Base-by-base conservation (phyloP, 1,140 invertebrate genomes). In the Diachasma alloeum region DNA sequence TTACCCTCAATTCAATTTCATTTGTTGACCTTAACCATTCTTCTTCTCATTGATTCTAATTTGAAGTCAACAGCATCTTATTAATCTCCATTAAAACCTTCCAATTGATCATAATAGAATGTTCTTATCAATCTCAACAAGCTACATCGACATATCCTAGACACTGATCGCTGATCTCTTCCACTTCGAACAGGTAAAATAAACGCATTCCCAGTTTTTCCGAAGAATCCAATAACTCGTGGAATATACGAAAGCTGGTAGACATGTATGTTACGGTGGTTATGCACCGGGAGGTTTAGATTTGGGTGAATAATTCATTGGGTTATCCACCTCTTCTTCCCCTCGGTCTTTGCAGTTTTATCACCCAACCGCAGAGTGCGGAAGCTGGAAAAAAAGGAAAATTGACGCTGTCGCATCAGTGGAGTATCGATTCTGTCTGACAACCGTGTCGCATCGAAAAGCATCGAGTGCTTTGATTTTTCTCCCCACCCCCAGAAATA, bases 171-270 rank as follows among this genome's bases (percentile, higher is more conserved):
- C 90, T 15, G 91, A 93, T 75, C 88, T 93, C 73, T 87, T 85
- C 70, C 88, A 90, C 83, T 93, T 93, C 81, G 92, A 93, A 86
- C 90, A 92, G 92, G 92, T 93, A 89, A 90, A 86, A 84, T 37
- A 26, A 31, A 9, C 3, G 10, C 9, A 31, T 31, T 53, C 6
- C 1, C 15, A 8, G 15, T 53, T 53, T 19, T 53, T 53, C 2
- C 48, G 48, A 68, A 68, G 39, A 63, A 63, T 63, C 59, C 59
- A 63, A 63, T 63, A 63, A 24, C 59, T 63, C 59, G 15, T 17
- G 11, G 19, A 63, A 31, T 31, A 31, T 31, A 6, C 31, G 31
- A 31, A 31, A 31, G 31, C 31, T 31, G 26, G 24, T 36, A 63
- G n/a, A 15, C 31, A 15, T 68, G 26, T 68, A 31, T 66, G 13